Evolutionary conservation across 2,888 invertebrate species (phyloP).

Genomic region (Machimus atricapillus): DNA sequence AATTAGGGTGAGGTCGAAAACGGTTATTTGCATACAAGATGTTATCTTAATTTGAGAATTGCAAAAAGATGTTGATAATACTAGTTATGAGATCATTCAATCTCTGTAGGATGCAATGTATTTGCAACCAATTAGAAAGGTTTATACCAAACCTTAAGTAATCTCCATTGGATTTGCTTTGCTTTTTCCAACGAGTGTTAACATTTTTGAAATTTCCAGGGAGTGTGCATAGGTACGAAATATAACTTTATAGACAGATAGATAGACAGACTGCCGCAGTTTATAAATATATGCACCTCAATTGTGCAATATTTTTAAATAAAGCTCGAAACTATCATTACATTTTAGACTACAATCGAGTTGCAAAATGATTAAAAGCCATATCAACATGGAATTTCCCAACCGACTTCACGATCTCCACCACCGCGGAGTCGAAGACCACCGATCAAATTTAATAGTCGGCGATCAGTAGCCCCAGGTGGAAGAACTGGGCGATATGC

Average conservation of each 20-base stretch:
- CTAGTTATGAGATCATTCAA: not conserved
- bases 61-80: not conserved
- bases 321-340: not conserved
- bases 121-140: not conserved
- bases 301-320: not conserved
- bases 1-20: not conserved
- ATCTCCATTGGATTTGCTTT: not conserved
- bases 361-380: not conserved
- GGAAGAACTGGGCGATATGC: not conserved
- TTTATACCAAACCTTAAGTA: not conserved
- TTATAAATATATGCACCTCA: not conserved
- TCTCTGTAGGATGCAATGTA: not conserved
- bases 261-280: not conserved
- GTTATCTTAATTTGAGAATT: not conserved
- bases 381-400: not conserved
- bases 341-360: not conserved
- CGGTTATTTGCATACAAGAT: not conserved
- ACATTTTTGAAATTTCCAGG: not conserved
- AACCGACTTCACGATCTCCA: slow-evolving; percentile 7
- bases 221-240: not conserved
- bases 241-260: not conserved
- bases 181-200: not conserved
- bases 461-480: not conserved
- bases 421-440: not conserved
- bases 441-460: not conserved